Evolutionary conservation across 2,113 vertebrate genomes (phyloP).

Genomic region (Globicephala melas): DNA sequence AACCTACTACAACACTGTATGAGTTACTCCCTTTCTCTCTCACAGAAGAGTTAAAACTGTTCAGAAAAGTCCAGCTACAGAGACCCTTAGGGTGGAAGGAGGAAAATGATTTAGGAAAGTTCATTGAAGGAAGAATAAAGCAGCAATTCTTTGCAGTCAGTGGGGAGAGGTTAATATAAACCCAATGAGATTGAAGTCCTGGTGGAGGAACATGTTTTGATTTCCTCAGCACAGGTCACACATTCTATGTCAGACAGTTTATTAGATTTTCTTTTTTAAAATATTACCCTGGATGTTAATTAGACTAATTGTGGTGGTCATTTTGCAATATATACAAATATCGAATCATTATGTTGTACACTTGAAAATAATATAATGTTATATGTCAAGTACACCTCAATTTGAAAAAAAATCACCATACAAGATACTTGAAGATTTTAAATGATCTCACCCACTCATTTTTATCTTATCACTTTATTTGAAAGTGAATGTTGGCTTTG

Average conservation of each 20-base stretch:
- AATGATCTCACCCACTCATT: background rate
- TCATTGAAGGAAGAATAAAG: background rate
- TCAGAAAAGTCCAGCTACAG: background rate
- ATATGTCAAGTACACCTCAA: background rate
- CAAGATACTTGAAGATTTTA: constrained; percentile 3
- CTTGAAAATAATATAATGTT: background rate
- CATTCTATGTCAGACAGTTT: background rate
- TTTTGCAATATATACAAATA: background rate
- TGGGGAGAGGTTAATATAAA: background rate
- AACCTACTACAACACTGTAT: background rate
- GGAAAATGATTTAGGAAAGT: background rate
- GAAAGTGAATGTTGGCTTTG: background rate
- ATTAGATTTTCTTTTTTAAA: background rate
- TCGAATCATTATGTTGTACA: background rate
- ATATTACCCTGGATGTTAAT: background rate
- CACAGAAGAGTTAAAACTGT: background rate
- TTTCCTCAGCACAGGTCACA: background rate
- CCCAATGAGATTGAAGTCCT: background rate
- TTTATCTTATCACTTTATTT: constrained; percentile 5
- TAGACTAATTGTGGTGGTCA: background rate
- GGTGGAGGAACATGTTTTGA: background rate
- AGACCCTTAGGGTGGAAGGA: background rate
- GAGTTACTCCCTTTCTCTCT: background rate
- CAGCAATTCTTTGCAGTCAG: background rate
- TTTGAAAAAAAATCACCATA: background rate